Percentiles rank a stretch among this genome's conserved stretches.
Evolutionary conservation across 2,113 vertebrate genomes (phyloP).

Genomic region (Poicephalus meyeri): DNA sequence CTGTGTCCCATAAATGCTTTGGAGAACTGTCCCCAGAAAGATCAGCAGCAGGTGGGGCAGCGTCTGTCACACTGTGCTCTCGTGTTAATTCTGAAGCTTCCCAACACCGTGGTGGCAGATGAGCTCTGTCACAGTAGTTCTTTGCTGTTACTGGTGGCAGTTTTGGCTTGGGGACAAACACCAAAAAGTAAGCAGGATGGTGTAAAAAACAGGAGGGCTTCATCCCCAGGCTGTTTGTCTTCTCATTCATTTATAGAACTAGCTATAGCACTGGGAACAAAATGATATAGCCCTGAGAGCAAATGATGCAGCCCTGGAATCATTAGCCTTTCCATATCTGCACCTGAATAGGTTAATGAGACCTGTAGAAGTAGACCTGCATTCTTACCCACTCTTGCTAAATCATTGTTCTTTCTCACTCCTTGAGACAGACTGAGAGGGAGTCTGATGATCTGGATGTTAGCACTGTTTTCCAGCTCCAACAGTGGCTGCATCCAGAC

Average conservation of each 20-base stretch:
- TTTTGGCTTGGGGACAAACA: background rate
- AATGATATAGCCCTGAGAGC: background rate
- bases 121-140: background rate
- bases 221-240: background rate
- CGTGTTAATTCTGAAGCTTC: background rate
- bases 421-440: background rate
- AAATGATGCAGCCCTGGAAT: background rate
- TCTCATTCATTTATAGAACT: background rate
- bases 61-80: accelerated
- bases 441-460: background rate
- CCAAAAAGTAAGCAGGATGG: background rate
- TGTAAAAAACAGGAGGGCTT: background rate
- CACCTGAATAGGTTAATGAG: background rate
- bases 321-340: background rate
- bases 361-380: background rate
- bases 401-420: background rate
- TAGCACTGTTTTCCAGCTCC: background rate
- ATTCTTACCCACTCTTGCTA: background rate
- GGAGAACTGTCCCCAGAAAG: background rate
- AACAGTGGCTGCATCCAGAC: background rate
- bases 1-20: background rate
- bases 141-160: background rate
- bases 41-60: background rate
- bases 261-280: background rate
- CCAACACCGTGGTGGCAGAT: background rate